phyloP scores from a whole-genome alignment of 1,140 invertebrate species.

The Mactra quadrangularis region DNA sequence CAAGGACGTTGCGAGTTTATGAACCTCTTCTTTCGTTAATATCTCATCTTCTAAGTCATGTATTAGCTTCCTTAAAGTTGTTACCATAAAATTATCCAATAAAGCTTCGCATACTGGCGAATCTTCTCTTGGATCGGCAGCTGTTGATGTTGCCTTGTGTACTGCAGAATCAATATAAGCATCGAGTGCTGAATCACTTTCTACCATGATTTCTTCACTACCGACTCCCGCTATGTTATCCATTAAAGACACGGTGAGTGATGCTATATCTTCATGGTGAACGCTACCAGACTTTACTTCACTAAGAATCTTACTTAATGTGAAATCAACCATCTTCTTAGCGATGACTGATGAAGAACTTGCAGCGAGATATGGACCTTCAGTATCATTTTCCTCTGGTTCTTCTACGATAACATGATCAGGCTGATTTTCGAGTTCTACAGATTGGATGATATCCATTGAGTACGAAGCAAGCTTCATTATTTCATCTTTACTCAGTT shows the following conservation, averaged over 20 bases:
- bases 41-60: slow-evolving; percentile 50
- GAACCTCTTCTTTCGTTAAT: slow-evolving; percentile 39
- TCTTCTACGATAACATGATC: slow-evolving; percentile 14
- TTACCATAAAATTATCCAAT: slow-evolving; percentile 56
- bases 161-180: slow-evolving; percentile 26
- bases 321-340: slow-evolving; percentile 61
- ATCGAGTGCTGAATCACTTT: slow-evolving; percentile 45
- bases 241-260: slow-evolving; percentile 48
- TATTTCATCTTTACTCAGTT: slow-evolving; percentile 50
- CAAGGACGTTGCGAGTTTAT: slow-evolving; percentile 24
- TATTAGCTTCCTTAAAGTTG: slow-evolving; percentile 30
- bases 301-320: slow-evolving; percentile 52
- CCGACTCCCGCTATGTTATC: neutral
- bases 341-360: slow-evolving; percentile 56
- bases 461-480: slow-evolving; percentile 55
- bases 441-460: slow-evolving; percentile 45
- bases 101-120: slow-evolving; percentile 46
- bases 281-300: slow-evolving; percentile 48
- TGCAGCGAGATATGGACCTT: neutral
- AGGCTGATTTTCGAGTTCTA: neutral
- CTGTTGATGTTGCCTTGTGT: slow-evolving; percentile 6
- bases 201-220: neutral
- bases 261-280: slow-evolving; percentile 51
- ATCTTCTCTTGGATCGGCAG: slow-evolving; percentile 25
- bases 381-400: neutral